Evolutionary conservation across 2,113 vertebrate species (phyloP).

Genomic region (Periophthalmodon schlosseri): DNA sequence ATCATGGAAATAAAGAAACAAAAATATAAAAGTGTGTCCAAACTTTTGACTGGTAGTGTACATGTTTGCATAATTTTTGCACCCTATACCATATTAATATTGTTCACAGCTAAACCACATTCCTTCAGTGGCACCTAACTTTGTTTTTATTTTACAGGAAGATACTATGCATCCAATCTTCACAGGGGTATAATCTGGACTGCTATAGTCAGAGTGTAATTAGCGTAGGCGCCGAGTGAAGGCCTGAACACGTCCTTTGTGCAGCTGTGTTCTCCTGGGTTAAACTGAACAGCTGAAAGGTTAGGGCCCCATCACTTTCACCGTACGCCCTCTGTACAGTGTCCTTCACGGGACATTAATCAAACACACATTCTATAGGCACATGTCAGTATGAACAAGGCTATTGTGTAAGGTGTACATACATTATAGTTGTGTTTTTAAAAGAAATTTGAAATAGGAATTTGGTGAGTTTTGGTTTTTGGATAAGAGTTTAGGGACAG

Average conservation of each 20-base stretch:
- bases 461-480: too few relatives aligned
- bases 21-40: too few relatives aligned
- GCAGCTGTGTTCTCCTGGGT: slow-evolving; percentile 14
- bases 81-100: too few relatives aligned
- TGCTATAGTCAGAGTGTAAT: slow-evolving; percentile 42
- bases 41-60: too few relatives aligned
- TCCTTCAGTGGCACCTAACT: too few relatives aligned
- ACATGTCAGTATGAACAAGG: not conserved
- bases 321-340: slow-evolving; percentile 5
- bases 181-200: slow-evolving; percentile 20
- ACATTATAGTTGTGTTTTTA: not conserved
- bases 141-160: too few relatives aligned
- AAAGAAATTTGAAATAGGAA: too few relatives aligned
- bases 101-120: too few relatives aligned
- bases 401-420: not conserved
- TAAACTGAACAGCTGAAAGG: slow-evolving; percentile 29
- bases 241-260: slow-evolving; percentile 18
- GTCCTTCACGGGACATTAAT: slow-evolving; percentile 34
- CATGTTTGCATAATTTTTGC: too few relatives aligned
- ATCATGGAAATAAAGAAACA: too few relatives aligned
- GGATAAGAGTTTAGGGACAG: too few relatives aligned
- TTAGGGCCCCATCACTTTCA: slow-evolving; percentile 14
- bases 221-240: slow-evolving; percentile 60
- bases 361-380: slow-evolving; percentile 9
- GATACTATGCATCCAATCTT: not conserved